Base-by-base conservation (phyloP, 2,888 invertebrate genomes). In the Gymnosoma rotundatum region DNA sequence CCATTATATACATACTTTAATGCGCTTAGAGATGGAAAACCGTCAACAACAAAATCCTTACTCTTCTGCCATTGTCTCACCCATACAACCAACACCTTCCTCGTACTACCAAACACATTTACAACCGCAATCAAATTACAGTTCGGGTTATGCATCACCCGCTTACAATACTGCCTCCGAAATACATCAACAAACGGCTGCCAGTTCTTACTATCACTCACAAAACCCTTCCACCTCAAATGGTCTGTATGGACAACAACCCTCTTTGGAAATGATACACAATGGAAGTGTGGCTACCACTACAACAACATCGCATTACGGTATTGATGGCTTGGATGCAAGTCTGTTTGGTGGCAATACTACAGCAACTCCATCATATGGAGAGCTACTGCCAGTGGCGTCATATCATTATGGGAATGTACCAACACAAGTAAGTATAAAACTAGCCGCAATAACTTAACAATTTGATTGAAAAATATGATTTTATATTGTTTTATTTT, bases 1-100 rank as follows among this genome's bases (percentile, higher is more conserved):
- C 18, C 99, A 99, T 93, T 99, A 98, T 90, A 98, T 99, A 88
- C 98, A 98, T 90, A 99, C 99, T 0, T 94, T 99, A 72, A 98
- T 98, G 98, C 94, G 98, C 85, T 92, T 98, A 87, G 96, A 97
- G 86, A 93, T 98, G 88, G 98, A 98, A 92, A 97, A 96, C 93
- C 89, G 91, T 0, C 91, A 91, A 63, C 90, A 96, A 42, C 90
- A 89, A 32, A 89, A 95, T 64, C 87, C 89, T 38, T 83, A 87
- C 67, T 64, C 78, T 66, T 80, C 85, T 76, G 56, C 78, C 42
- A 61, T 70, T 64, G 67, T 50, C 67, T 60, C 76, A 45, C 18
- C 72, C 21, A 50, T 87, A 25, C 67, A 80, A n/a, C 70, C 86
- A 21, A 73, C 86, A 48, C 83, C 88, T 54, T 88, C 87, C 56